Evolutionary conservation across 2,797 vertebrate species (phyloP).

Genomic region (Dendrocincla fuliginosa): DNA sequence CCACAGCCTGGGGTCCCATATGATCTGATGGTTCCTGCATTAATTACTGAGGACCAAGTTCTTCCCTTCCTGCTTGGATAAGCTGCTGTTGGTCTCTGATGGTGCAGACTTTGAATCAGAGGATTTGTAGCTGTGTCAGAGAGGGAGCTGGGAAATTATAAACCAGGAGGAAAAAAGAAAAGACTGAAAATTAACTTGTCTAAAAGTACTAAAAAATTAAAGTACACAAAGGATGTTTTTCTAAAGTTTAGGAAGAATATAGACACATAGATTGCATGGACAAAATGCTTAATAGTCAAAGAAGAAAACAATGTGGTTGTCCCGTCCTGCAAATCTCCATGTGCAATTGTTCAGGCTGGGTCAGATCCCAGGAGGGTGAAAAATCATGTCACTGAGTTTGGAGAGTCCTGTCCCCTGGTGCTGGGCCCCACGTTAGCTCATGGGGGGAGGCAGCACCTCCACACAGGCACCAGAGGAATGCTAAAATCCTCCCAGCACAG

Average conservation of each 20-base stretch:
- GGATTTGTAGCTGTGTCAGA: conserved; percentile 36
- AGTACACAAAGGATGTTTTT: background rate
- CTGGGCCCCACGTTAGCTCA: background rate
- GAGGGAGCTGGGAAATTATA: conserved; percentile 29
- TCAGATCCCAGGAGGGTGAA: background rate
- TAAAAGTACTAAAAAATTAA: background rate
- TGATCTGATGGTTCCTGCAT: background rate
- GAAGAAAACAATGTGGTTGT: background rate
- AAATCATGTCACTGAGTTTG: background rate
- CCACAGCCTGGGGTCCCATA: background rate
- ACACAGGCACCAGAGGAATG: background rate
- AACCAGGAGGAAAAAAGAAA: background rate
- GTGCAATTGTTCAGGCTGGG: background rate
- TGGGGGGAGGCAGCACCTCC: background rate
- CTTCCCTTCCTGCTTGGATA: background rate
- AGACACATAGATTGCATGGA: background rate
- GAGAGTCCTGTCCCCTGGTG: background rate
- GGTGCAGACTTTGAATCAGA: background rate
- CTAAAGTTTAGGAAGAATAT: conserved; percentile 10
- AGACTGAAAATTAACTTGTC: conserved; percentile 24
- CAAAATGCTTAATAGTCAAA: background rate
- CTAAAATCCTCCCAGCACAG: background rate
- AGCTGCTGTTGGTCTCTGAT: background rate
- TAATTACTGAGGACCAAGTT: background rate
- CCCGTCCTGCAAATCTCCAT: background rate